These are phyloP conservation scores for Saguinus midas DNA, from an alignment of 2,113 vertebrate genomes.

Conservation along the genomic window DNA sequence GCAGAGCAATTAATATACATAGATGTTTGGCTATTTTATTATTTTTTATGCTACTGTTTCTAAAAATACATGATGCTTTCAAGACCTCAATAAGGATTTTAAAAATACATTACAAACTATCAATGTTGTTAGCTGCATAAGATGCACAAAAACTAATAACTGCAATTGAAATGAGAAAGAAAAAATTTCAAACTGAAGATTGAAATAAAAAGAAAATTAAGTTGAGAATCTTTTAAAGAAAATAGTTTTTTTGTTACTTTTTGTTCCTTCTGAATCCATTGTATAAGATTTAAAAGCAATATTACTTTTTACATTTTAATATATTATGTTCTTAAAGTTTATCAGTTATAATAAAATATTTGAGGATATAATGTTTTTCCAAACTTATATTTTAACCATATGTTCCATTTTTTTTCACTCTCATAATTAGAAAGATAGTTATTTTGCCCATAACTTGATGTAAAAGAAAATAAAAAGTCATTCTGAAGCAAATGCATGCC, in stretches of 20 bases:
- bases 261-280: background rate
- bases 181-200: background rate
- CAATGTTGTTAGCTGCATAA: constrained; percentile 24
- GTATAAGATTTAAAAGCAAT: background rate
- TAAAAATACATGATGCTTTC: constrained; percentile 50
- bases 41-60: constrained; percentile 27
- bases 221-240: background rate
- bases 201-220: background rate
- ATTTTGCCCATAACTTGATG: too few relatives aligned
- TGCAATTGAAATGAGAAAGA: background rate
- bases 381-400: background rate
- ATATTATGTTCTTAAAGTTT: background rate
- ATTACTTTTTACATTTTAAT: background rate
- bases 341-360: background rate
- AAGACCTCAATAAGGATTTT: constrained; percentile 4
- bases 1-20: constrained; percentile 42
- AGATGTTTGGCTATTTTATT: constrained; percentile 31
- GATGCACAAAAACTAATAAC: background rate
- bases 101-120: constrained; percentile 13
- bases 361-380: background rate
- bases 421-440: background rate
- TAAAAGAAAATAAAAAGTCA: background rate
- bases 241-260: background rate
- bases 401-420: background rate
- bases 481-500: background rate